phyloP scores from a whole-genome alignment of 1,140 invertebrate genomes.

The Nixonia krombeini region DNA sequence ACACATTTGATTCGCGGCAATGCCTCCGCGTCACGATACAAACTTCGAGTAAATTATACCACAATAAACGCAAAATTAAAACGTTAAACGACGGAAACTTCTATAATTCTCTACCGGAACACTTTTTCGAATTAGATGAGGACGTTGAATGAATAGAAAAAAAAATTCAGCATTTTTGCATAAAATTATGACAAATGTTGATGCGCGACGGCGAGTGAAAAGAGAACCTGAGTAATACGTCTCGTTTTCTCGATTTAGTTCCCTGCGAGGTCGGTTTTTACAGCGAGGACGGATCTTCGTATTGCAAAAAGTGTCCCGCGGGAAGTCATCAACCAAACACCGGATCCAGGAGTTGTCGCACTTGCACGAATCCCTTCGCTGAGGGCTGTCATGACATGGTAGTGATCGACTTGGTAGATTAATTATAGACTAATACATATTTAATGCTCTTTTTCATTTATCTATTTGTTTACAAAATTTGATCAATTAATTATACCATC shows the following conservation, averaged over 20 bases:
- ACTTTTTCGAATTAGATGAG: no score
- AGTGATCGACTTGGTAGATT: constrained; percentile 29
- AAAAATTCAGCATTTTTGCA: no score
- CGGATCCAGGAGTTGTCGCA: constrained; percentile 57
- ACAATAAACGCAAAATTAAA: no score
- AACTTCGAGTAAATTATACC: no score
- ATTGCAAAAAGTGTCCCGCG: constrained; percentile 57
- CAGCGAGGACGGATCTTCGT: constrained; percentile 59
- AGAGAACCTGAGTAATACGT: constrained; percentile 28
- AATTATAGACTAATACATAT: not conserved
- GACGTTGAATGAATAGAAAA: no score
- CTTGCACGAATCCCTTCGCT: constrained; percentile 62
- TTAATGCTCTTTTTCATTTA: no score
- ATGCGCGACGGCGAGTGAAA: no score
- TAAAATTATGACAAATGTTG: no score
- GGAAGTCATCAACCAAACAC: constrained; percentile 61
- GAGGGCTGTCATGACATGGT: constrained; percentile 61
- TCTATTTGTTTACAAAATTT: constrained; percentile 1
- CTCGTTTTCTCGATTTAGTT: constrained; percentile 50
- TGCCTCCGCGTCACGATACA: no score
- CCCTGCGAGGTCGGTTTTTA: constrained; percentile 60
- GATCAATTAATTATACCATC: not conserved
- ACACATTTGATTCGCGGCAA: constrained; percentile 12
- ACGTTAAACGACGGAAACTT: no score
- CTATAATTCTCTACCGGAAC: no score